Conservation (phyloP, 2,113 vertebrate genomes). For the Corvus moneduloides region DNA sequence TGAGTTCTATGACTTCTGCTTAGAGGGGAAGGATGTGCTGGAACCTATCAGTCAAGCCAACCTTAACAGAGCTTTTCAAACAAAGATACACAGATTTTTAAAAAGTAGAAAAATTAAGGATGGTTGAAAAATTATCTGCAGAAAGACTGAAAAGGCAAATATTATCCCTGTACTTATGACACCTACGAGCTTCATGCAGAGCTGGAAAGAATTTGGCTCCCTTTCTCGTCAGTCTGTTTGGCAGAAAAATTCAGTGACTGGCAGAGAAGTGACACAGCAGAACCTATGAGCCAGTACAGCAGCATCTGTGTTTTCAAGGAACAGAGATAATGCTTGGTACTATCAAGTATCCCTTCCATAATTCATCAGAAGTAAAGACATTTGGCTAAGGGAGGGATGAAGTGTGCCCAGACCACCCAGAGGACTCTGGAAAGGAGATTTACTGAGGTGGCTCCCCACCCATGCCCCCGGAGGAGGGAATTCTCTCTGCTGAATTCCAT, state of each 20-base stretch:
- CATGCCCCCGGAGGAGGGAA: background rate
- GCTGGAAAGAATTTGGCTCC: background rate
- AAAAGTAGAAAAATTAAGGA: background rate
- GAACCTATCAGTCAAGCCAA: background rate
- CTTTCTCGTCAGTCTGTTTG: background rate
- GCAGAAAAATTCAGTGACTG: background rate
- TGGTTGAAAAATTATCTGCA: background rate
- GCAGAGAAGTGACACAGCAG: background rate
- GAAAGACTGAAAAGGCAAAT: background rate
- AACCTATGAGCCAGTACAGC: background rate
- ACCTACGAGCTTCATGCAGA: background rate
- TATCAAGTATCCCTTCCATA: background rate
- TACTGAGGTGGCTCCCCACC: background rate
- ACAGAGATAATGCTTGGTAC: background rate
- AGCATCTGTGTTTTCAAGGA: background rate
- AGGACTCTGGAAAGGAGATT: background rate
- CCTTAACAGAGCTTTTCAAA: background rate
- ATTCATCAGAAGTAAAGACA: background rate
- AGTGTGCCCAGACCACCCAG: background rate
- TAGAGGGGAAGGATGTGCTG: background rate
- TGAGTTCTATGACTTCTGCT: background rate
- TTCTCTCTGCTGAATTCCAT: background rate
- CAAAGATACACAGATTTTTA: background rate
- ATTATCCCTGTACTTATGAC: background rate
- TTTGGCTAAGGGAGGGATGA: background rate